Evolutionary conservation across 1,140 invertebrate species (phyloP).

Genomic region (Apis florea): DNA sequence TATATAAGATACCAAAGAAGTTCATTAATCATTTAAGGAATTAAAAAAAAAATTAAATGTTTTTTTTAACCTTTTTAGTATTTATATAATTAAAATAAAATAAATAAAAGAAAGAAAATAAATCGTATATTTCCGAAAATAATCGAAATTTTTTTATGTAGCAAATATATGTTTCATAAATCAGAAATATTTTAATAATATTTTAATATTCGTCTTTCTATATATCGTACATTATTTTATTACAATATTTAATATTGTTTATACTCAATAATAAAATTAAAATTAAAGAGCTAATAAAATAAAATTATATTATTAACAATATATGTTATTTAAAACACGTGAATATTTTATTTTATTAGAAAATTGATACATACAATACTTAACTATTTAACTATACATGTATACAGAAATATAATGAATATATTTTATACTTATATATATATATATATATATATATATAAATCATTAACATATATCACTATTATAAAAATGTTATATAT

Average conservation of each 20-base stretch:
- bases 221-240: slow-evolving; percentile 26
- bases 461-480: not conserved
- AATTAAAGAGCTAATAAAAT: not conserved
- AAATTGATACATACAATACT: not conserved
- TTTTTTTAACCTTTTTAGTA: not conserved
- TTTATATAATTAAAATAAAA: slow-evolving; percentile 6
- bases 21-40: not conserved
- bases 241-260: slow-evolving; percentile 23
- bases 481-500: too few species aligned
- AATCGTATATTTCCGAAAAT: not conserved
- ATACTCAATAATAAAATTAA: not conserved
- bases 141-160: not conserved
- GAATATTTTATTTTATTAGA: slow-evolving; percentile 12
- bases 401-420: slow-evolving; percentile 1
- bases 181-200: not conserved
- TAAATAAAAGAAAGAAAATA: not conserved
- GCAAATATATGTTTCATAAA: slow-evolving; percentile 6
- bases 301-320: slow-evolving; percentile 3
- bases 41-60: not conserved
- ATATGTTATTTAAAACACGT: not conserved
- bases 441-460: slow-evolving; percentile 10
- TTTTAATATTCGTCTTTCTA: not conserved
- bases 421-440: not conserved
- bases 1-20: slow-evolving; percentile 8
- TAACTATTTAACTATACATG: slow-evolving; percentile 7